A percentile compares a stretch with the other conserved stretches of the same genome.
These are phyloP conservation scores for Eupsilia transversa DNA, from an alignment of 2,888 invertebrate species.

Conservation along the genomic window DNA sequence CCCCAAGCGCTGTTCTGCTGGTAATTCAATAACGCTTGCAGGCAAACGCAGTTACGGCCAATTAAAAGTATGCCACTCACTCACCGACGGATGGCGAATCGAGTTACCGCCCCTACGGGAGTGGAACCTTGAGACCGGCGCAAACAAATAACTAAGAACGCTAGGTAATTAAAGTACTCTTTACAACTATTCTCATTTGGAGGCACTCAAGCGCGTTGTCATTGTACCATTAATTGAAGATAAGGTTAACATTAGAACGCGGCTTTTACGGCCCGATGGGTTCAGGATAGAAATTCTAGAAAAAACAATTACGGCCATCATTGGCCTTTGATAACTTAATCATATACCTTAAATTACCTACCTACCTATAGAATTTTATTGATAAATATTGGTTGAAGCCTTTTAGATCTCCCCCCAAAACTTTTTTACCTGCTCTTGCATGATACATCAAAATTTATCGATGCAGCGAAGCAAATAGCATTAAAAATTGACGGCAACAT, in stretches of 20 bases:
- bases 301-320: slow-evolving; percentile 21
- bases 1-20: slow-evolving; percentile 79
- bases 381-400: slow-evolving; percentile 2
- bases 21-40: slow-evolving; percentile 89
- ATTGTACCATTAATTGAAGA: slow-evolving; percentile 55
- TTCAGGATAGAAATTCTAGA: slow-evolving; percentile 8
- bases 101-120: slow-evolving; percentile 82
- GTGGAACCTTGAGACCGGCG: slow-evolving; percentile 79
- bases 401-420: slow-evolving; percentile 6
- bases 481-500: slow-evolving; percentile 53
- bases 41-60: slow-evolving; percentile 89
- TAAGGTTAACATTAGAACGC: slow-evolving; percentile 40
- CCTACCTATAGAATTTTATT: not conserved
- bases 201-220: slow-evolving; percentile 57
- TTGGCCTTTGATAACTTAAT: slow-evolving; percentile 13
- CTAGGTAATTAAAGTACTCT: slow-evolving; percentile 79
- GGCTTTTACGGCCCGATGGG: slow-evolving; percentile 37
- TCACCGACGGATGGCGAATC: slow-evolving; percentile 83
- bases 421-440: slow-evolving; percentile 3
- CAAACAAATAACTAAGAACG: slow-evolving; percentile 83
- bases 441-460: slow-evolving; percentile 40
- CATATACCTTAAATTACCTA: not conserved
- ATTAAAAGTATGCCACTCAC: slow-evolving; percentile 90
- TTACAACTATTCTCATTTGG: slow-evolving; percentile 78
- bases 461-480: slow-evolving; percentile 35